Evolutionary conservation across 2,113 vertebrate species (phyloP).

Genomic region (Rostratula benghalensis): DNA sequence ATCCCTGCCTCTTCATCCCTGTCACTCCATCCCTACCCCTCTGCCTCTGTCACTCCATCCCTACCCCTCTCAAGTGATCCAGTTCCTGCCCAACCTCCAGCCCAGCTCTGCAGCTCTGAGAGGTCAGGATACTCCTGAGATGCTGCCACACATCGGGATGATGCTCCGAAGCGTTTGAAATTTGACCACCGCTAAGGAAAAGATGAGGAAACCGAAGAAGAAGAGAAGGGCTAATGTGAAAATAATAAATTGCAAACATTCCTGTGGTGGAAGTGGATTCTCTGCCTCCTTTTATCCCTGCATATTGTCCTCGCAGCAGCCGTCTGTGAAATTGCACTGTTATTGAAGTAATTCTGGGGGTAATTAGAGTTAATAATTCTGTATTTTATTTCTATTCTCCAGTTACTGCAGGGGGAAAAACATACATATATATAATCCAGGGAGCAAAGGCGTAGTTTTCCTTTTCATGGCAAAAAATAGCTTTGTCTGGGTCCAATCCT

Average conservation of each 20-base stretch:
- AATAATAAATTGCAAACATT: slow-evolving; percentile 74
- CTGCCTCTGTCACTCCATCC: background rate
- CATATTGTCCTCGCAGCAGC: slow-evolving; percentile 73
- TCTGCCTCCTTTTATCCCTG: slow-evolving; percentile 70
- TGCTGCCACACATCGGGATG: background rate
- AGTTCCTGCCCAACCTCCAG: background rate
- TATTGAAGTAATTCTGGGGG: slow-evolving; percentile 77
- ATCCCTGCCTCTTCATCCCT: background rate
- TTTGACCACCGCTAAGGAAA: background rate
- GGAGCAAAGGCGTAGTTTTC: slow-evolving; percentile 14
- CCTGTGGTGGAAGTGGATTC: slow-evolving; percentile 73
- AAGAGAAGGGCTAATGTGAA: slow-evolving; percentile 56
- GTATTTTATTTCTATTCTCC: slow-evolving; percentile 76
- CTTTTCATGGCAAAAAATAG: slow-evolving; percentile 44
- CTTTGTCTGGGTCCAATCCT: background rate
- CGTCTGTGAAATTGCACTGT: slow-evolving; percentile 74
- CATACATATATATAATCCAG: slow-evolving; percentile 40
- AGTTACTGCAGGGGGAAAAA: slow-evolving; percentile 67
- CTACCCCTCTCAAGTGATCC: fast-evolving
- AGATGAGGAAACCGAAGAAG: background rate
- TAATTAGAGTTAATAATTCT: slow-evolving; percentile 78
- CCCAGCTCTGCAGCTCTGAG: background rate
- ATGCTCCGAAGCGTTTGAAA: background rate
- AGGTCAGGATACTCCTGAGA: background rate
- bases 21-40: background rate